Conservation (phyloP, 2,113 vertebrate genomes). For the Pardalotus punctatus region DNA sequence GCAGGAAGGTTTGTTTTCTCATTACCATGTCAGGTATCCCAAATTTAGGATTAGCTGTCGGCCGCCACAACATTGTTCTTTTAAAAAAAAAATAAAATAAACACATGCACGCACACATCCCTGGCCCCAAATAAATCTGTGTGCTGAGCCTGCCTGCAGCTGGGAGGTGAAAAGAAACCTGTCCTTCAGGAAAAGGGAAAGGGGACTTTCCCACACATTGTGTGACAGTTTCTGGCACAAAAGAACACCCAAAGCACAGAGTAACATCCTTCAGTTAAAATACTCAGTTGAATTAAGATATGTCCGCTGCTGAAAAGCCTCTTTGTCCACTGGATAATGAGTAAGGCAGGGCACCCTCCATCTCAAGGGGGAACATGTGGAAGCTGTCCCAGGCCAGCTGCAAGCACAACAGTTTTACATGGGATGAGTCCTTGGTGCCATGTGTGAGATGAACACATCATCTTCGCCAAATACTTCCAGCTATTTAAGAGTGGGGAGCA, state of each 20-base stretch:
- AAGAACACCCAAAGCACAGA: background rate
- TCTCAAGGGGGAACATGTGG: background rate
- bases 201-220: background rate
- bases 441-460: rapidly evolving
- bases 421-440: background rate
- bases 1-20: slow-evolving; percentile 61
- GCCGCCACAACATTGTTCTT: background rate
- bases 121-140: background rate
- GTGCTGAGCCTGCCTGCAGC: background rate
- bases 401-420: background rate
- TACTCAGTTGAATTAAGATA: background rate
- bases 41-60: slow-evolving; percentile 50
- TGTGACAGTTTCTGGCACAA: background rate
- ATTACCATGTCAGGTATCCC: slow-evolving; percentile 50
- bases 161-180: background rate
- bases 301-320: background rate
- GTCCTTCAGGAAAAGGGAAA: background rate
- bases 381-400: background rate
- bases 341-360: background rate
- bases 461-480: background rate
- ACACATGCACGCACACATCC: background rate
- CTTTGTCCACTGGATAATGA: background rate
- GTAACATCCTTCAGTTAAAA: background rate
- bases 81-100: background rate
- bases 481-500: rapidly evolving